phyloP scores from a whole-genome alignment of 2,888 invertebrate genomes.

The Anodontia alba region DNA sequence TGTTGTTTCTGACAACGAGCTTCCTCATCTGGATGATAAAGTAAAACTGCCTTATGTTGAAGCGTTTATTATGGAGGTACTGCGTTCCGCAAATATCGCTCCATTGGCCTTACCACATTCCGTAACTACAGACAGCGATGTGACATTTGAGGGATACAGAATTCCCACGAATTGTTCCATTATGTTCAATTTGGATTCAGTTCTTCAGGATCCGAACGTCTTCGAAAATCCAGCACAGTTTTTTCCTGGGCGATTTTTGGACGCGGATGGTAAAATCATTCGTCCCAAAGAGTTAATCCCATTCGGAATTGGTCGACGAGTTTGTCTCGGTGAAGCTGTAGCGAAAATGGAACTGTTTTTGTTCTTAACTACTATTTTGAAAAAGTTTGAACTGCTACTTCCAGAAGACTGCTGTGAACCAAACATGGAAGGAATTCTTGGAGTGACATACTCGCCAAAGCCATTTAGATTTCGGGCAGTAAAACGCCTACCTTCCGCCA shows the following conservation, averaged over 20 bases:
- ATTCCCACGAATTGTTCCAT: conserved; percentile 73
- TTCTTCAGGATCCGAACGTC: conserved; percentile 46
- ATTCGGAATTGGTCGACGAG: conserved; percentile 71
- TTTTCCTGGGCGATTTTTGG: conserved; percentile 79
- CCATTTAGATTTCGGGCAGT: background rate
- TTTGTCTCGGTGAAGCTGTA: conserved; percentile 50
- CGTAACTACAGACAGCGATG: conserved; percentile 21
- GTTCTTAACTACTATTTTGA: conserved; percentile 45
- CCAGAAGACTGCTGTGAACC: background rate
- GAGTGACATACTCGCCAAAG: background rate
- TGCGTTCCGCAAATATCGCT: conserved; percentile 81
- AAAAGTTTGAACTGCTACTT: conserved; percentile 33
- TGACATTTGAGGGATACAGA: conserved; percentile 71
- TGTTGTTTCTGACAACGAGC: conserved; percentile 25
- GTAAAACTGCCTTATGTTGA: conserved; percentile 43
- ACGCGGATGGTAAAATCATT: conserved; percentile 60
- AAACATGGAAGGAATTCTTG: background rate
- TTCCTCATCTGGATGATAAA: conserved; percentile 34
- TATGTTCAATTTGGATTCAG: conserved; percentile 47
- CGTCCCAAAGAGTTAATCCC: conserved; percentile 59
- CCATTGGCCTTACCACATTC: conserved; percentile 79
- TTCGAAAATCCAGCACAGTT: conserved; percentile 78
- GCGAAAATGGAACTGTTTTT: conserved; percentile 62
- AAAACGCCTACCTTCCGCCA: background rate
- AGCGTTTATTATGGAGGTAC: conserved; percentile 74